Evolutionary conservation across 23 tunicate genomes (phyloP).

Genomic region (Styela plicata): DNA sequence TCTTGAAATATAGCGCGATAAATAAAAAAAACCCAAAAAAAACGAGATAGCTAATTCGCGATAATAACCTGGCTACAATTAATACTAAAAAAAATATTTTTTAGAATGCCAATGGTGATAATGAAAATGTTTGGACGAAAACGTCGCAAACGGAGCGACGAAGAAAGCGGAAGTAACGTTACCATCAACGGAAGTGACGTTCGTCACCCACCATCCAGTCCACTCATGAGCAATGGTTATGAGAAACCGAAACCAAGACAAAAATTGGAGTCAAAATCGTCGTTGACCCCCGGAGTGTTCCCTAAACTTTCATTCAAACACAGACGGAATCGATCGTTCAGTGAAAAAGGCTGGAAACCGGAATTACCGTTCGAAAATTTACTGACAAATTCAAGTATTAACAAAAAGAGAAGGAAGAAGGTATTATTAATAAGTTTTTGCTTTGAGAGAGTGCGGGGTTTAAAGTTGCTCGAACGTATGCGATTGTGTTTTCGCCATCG

Average conservation of each 20-base stretch:
- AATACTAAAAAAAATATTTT: no score
- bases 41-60: no score
- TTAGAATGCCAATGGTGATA: conserved; percentile 11
- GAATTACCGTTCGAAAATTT: conserved; percentile 83
- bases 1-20: no score
- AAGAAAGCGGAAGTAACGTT: background rate
- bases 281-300: conserved; percentile 2
- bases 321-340: conserved; percentile 13
- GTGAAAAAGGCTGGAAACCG: conserved; percentile 58
- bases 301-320: conserved; percentile 10
- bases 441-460: no score
- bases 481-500: no score
- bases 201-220: no score
- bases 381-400: background rate
- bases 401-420: background rate
- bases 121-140: conserved; percentile 6
- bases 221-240: background rate
- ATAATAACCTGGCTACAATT: no score
- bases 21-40: no score
- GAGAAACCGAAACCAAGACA: background rate
- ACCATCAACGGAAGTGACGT: background rate
- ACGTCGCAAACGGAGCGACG: background rate
- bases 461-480: no score
- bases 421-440: no score
- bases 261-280: conserved; percentile 2